Base-by-base conservation (phyloP, 2,888 invertebrate genomes). In the Tupiocoris notatus region DNA sequence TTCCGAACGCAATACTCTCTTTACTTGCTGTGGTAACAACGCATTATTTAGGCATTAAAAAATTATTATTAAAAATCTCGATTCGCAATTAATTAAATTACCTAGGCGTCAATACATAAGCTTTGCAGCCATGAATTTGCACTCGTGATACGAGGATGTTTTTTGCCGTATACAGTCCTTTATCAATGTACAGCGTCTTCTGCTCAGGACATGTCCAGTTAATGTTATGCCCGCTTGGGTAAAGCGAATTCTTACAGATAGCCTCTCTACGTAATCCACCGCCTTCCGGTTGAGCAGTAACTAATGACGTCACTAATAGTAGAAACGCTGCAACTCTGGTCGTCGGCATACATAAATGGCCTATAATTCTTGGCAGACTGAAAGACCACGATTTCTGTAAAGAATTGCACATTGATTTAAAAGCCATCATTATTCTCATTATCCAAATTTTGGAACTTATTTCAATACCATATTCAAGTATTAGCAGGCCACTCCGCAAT, bases 131-230 rank as follows among this genome's bases (percentile, higher is more conserved):
- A 82, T 84, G 85, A 79, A 90, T 85, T 79, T 88, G 89, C n/a
- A 86, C 86, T 57, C 89, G 85, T 1, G 89, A 89, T 1, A 87
- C 87, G 77, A 90, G 88, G 56, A 89, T 84, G 82, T 90, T 88
- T 79, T 87, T 86, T 65, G 87, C 85, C 61, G 87, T 84, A 84
- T 88, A 90, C 57, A 87, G 85, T 1, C 88, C 88, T 0, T 86
- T 86, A 64, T 84, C 86, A 66, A 85, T 85, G 83, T 87, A 89
- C 81, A 89, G 86, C 81, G 85, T 87, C 81, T 86, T 88, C 18
- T 88, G 89, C 62, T 86, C 86, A 1, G 85, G 81, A 80, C 87
- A 87, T n/a, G 88, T 88, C 87, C 88, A 89, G 22, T 85, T 84
- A 25, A 89, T 81, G 68, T 81, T 81, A 39, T 83, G 83, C 7